Base-by-base conservation (phyloP, 2,888 invertebrate genomes). In the Heterodera filipjevi region DNA sequence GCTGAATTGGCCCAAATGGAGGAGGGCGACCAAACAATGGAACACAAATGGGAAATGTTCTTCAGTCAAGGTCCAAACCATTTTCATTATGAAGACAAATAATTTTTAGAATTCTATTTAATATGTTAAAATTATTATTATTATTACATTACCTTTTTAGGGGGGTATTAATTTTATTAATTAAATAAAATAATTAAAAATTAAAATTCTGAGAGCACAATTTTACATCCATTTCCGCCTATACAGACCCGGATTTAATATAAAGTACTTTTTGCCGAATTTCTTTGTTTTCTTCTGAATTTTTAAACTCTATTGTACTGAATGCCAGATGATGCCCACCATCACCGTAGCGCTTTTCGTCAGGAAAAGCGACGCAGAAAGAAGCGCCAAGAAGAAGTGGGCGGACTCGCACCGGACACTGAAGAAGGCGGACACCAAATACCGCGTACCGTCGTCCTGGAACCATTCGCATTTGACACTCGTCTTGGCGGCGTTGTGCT, bases 391-490 rank as follows among this genome's bases (percentile, higher is more conserved):
- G 68, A 75, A 46, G 68, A 68, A 19, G 64, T 6, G 30, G 66
- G 32, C 30, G 75, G 75, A 0, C 68, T 75, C 49, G 75, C 75
- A 32, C 75, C 75, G 27, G 75, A 75, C 68, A 75, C 75, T 44
- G 75, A 75, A 16, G 44, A 44, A 30, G 75, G 53, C 0, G 46
- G 46, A n/a, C 66, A 44, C 6, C 32, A 49, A 12, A 75, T 75
- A 33, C 75, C 75, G 27, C 32, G 64, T 22, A 75, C 59, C 22
- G 32, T 75, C 19, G 35, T 49, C 30, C 59, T 75, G 59, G 75
- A 75, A 22, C 75, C 75, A 2, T 75, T 75, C 19, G 32, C 75
- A 39, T 75, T 75, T 64, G 75, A 75, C 68, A 66, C 75, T 6
- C 64, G 75, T 14, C 22, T 75, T 22, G 75, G 75, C 10, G 75